A percentile compares a stretch with the other conserved stretches of the same genome.
phyloP scores from a whole-genome alignment of 92 coral and sea anemone genomes.

The Bergia sp. region DNA sequence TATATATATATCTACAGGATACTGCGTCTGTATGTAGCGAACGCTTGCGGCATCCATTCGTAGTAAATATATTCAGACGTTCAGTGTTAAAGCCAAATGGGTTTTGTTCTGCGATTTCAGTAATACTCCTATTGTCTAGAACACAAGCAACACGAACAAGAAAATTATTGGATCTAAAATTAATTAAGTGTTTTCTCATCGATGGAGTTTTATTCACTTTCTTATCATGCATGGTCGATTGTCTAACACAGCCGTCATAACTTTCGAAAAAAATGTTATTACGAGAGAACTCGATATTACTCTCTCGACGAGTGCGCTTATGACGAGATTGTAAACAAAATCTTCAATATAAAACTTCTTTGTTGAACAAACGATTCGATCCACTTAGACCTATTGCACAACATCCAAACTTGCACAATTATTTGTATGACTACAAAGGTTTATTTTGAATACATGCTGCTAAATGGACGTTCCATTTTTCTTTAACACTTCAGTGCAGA shows the following conservation, averaged over 20 bases:
- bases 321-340: constrained; percentile 18
- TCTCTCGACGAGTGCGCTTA: neutral
- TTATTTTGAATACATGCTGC: neutral
- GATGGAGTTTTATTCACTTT: neutral
- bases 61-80: neutral
- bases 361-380: neutral
- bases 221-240: neutral
- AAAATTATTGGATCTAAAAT: neutral
- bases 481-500: neutral
- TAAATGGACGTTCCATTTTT: neutral
- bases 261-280: neutral
- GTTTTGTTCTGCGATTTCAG: neutral
- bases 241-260: neutral
- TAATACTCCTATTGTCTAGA: constrained; percentile 5
- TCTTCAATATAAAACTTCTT: neutral
- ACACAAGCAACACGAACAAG: neutral
- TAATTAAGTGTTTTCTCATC: neutral
- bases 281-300: neutral
- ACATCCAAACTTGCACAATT: neutral
- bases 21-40: neutral
- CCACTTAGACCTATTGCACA: neutral
- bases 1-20: too few species aligned
- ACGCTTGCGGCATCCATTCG: neutral
- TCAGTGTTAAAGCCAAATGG: neutral
- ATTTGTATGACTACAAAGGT: neutral